These are phyloP conservation scores for Notothenia coriiceps DNA, from an alignment of 2,113 vertebrate genomes.

Conservation along the genomic window DNA sequence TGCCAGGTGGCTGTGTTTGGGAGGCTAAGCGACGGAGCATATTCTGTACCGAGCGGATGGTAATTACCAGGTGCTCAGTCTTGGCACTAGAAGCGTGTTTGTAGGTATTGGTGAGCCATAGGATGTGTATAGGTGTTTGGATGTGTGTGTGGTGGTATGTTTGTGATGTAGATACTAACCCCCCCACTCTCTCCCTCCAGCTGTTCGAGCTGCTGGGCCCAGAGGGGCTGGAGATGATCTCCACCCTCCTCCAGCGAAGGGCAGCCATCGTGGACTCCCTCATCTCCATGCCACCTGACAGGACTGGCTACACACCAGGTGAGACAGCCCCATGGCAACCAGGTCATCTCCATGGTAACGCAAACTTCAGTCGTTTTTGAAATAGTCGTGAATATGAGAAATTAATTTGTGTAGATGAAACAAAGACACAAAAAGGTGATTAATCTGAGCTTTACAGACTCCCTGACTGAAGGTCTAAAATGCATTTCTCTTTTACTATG, in stretches of 20 bases:
- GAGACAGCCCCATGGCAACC: slow-evolving; percentile 34
- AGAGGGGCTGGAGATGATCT: slow-evolving; percentile 95
- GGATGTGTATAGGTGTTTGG: slow-evolving; percentile 43
- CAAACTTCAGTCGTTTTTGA: not conserved
- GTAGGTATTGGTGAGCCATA: slow-evolving; percentile 34
- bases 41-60: slow-evolving; percentile 68
- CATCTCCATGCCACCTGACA: slow-evolving; percentile 84
- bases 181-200: slow-evolving; percentile 72
- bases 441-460: not conserved
- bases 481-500: not conserved
- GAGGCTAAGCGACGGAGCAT: slow-evolving; percentile 69
- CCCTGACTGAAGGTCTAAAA: not conserved
- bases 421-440: not conserved
- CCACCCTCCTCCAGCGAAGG: slow-evolving; percentile 91
- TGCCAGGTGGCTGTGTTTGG: slow-evolving; percentile 77
- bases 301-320: slow-evolving; percentile 87
- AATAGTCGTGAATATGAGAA: not conserved
- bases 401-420: not conserved
- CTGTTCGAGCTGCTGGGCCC: slow-evolving; percentile 96
- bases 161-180: not conserved
- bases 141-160: slow-evolving; percentile 17
- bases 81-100: slow-evolving; percentile 47
- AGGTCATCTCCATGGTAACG: slow-evolving; percentile 34
- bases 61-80: slow-evolving; percentile 79
- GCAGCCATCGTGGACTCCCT: slow-evolving; percentile 88